Evolutionary conservation across 2,888 invertebrate genomes (phyloP).

Genomic region (Drosophila kuntzei): DNA sequence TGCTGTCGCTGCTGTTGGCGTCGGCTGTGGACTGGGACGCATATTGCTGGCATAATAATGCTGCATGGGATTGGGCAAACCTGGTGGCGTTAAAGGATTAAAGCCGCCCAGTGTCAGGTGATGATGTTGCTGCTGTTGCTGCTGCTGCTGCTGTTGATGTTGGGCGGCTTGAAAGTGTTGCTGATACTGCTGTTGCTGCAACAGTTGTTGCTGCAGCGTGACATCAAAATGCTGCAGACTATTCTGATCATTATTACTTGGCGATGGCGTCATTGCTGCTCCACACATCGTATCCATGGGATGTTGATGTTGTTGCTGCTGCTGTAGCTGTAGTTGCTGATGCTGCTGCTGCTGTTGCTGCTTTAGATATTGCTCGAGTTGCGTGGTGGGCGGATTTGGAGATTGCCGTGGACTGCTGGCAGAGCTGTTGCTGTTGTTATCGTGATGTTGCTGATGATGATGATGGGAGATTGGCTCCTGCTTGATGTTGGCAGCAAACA

Average conservation of each 20-base stretch:
- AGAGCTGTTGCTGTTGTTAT: slow-evolving; percentile 61
- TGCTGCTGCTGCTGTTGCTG: slow-evolving; percentile 76
- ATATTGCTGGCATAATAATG: slow-evolving; percentile 71
- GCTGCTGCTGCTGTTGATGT: slow-evolving; percentile 65
- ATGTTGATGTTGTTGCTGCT: slow-evolving; percentile 78
- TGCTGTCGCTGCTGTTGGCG: slow-evolving; percentile 44
- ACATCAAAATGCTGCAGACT: slow-evolving; percentile 76
- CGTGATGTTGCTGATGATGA: slow-evolving; percentile 49
- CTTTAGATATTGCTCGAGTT: slow-evolving; percentile 82
- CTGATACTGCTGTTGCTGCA: slow-evolving; percentile 76
- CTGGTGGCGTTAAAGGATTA: slow-evolving; percentile 88
- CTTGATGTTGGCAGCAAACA: slow-evolving; percentile 84
- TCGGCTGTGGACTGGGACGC: slow-evolving; percentile 75
- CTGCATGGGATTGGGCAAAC: slow-evolving; percentile 85
- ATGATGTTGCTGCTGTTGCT: slow-evolving; percentile 76
- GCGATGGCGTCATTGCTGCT: slow-evolving; percentile 81
- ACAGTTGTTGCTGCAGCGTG: slow-evolving; percentile 74
- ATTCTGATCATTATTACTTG: slow-evolving; percentile 78
- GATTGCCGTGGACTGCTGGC: slow-evolving; percentile 66
- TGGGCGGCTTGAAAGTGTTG: slow-evolving; percentile 72
- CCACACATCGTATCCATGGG: slow-evolving; percentile 77
- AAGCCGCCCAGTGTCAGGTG: slow-evolving; percentile 87
- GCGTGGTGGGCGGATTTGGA: slow-evolving; percentile 59
- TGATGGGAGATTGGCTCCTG: slow-evolving; percentile 78
- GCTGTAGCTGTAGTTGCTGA: slow-evolving; percentile 72